Conservation (phyloP, 2,797 vertebrate species). For the Xerus rutilus region DNA sequence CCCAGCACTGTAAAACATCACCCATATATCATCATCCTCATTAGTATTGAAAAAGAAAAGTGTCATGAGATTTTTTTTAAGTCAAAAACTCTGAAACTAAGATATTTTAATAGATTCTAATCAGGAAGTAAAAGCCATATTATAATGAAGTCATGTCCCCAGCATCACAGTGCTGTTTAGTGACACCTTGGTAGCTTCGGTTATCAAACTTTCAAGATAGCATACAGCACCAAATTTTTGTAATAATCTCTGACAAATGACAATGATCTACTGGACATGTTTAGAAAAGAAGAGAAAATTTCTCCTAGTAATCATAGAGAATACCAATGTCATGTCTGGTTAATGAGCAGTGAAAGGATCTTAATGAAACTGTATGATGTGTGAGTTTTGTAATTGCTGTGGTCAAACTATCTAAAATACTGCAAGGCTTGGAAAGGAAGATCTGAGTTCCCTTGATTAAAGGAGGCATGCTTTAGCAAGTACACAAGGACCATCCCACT, state of each 20-base stretch:
- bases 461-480: background rate
- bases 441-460: background rate
- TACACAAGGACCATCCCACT: background rate
- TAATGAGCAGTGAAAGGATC: slow-evolving; percentile 65
- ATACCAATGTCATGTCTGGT: background rate
- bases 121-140: background rate
- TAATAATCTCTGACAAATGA: background rate
- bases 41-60: background rate
- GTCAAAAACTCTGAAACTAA: slow-evolving; percentile 1
- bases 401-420: slow-evolving; percentile 55
- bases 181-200: background rate
- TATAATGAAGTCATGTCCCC: background rate
- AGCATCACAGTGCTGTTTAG: background rate
- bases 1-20: background rate
- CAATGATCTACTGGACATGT: background rate
- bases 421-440: background rate
- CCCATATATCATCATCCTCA: background rate
- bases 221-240: background rate
- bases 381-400: slow-evolving; percentile 50
- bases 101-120: background rate
- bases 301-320: background rate
- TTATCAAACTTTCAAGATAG: background rate
- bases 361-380: slow-evolving; percentile 53
- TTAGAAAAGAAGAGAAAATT: background rate
- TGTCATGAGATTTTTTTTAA: background rate